Percentiles rank a stretch among this genome's conserved stretches.
phyloP scores from a whole-genome alignment of 2,113 vertebrate species.

The Sander lucioperca region DNA sequence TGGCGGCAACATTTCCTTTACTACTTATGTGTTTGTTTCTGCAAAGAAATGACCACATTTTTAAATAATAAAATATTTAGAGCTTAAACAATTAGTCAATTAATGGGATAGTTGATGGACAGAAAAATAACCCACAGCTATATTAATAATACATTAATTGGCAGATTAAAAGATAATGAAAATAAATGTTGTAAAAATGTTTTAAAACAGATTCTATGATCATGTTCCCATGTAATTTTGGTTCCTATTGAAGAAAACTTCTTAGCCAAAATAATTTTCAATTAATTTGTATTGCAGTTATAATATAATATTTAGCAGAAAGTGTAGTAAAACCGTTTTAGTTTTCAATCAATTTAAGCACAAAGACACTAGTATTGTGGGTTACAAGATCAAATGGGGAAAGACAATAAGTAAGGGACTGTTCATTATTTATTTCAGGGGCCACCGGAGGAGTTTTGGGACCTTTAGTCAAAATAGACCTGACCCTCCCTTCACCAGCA shows the following conservation, averaged over 20 bases:
- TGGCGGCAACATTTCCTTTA: not conserved
- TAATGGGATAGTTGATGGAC: fast-evolving
- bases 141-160: not conserved
- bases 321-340: not conserved
- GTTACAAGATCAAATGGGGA: not conserved
- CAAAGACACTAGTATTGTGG: not conserved
- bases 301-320: not conserved
- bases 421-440: no score
- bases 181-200: not conserved
- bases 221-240: not conserved
- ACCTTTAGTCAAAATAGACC: no score
- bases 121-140: not conserved
- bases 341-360: not conserved
- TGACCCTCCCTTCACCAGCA: no score
- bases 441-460: no score
- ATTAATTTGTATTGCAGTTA: not conserved
- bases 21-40: not conserved
- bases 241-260: not conserved
- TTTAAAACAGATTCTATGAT: no score
- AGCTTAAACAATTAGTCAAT: not conserved
- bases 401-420: not conserved
- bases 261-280: not conserved
- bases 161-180: not conserved
- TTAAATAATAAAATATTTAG: not conserved
- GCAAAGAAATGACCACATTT: fast-evolving